A percentile compares a stretch with the other conserved stretches of the same genome.
Conservation (phyloP, 1,140 invertebrate genomes). For the Cherax quadricarinatus region DNA sequence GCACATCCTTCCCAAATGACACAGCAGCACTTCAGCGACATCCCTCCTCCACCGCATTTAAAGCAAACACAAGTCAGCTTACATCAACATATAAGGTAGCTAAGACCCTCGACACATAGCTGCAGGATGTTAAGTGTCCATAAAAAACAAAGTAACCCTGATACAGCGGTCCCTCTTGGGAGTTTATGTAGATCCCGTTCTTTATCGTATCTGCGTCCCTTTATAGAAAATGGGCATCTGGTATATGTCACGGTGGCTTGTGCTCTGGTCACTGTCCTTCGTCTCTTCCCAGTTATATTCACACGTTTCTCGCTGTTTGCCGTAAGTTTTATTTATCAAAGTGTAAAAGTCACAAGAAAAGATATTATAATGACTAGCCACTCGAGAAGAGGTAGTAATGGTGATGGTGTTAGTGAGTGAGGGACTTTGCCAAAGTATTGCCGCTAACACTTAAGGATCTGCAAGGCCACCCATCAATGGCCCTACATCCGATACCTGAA, state of each 20-base stretch:
- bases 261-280: slow-evolving; percentile 28
- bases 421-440: background rate
- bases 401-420: background rate
- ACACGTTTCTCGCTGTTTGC: slow-evolving; percentile 10
- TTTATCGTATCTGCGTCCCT: slow-evolving; percentile 60
- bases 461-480: background rate
- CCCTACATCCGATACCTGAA: slow-evolving; percentile 11
- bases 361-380: background rate
- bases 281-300: slow-evolving; percentile 30
- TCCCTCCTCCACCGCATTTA: background rate
- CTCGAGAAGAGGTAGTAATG: background rate
- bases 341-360: slow-evolving; percentile 6
- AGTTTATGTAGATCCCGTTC: slow-evolving; percentile 59
- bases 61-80: background rate
- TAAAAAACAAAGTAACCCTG: slow-evolving; percentile 34
- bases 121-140: slow-evolving; percentile 1
- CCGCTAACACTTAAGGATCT: slow-evolving; percentile 1
- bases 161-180: slow-evolving; percentile 30
- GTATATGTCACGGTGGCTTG: slow-evolving; percentile 51
- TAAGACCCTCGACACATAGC: slow-evolving; percentile 17
- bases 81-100: slow-evolving; percentile 12
- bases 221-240: slow-evolving; percentile 68
- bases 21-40: slow-evolving; percentile 20
- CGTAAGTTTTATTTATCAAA: background rate
- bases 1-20: background rate